These are phyloP conservation scores for Parazoanthus darwini DNA, from an alignment of 92 coral and sea anemone genomes.

Conservation along the genomic window DNA sequence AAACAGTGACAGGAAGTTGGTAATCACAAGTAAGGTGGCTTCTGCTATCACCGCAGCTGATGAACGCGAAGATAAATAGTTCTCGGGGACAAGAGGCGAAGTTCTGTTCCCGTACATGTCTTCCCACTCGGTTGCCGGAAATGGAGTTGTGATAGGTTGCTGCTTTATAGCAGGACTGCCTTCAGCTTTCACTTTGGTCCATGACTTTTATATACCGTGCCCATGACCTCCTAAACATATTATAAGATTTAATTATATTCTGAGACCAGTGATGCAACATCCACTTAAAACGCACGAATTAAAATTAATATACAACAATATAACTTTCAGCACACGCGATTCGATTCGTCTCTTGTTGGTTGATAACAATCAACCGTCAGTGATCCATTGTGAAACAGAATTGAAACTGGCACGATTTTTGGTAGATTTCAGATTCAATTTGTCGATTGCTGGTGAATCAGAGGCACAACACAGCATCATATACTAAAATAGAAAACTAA, in stretches of 20 bases:
- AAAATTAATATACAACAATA: background rate
- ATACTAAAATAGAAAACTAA: no score
- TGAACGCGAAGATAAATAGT: conserved; percentile 52
- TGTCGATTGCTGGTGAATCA: background rate
- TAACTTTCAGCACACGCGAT: background rate
- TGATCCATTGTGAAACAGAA: no score
- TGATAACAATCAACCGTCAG: background rate
- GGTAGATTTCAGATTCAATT: background rate
- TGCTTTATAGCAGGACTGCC: background rate
- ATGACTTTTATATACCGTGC: no score
- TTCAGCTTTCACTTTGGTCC: background rate
- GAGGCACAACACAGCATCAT: background rate
- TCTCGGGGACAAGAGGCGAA: conserved; percentile 41
- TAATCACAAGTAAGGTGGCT: conserved; percentile 42
- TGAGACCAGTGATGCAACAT: background rate
- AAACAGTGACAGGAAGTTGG: conserved; percentile 58
- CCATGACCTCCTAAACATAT: background rate
- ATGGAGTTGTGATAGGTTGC: background rate
- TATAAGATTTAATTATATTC: no score
- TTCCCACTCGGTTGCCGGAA: background rate
- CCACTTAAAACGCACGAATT: background rate
- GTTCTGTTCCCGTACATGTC: conserved; percentile 32
- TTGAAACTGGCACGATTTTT: background rate
- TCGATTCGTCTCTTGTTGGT: background rate
- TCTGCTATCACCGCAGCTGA: conserved; percentile 53